Evolutionary conservation across 2,113 vertebrate genomes (phyloP).

Genomic region (Crocuta crocuta): DNA sequence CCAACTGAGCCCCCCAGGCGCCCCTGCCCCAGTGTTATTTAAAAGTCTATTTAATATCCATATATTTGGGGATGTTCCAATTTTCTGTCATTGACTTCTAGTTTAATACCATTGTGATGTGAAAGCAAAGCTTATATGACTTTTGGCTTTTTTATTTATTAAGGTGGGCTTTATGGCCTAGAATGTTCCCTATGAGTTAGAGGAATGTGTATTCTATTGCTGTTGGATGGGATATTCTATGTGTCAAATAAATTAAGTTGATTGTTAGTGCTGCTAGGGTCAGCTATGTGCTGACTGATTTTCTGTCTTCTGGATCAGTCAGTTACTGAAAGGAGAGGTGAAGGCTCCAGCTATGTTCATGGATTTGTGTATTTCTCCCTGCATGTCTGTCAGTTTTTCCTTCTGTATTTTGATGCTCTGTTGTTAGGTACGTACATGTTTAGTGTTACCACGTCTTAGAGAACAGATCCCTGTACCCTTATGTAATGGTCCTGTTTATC

Average conservation of each 20-base stretch:
- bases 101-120: neutral
- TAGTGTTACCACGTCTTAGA: neutral
- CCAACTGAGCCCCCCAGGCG: no score
- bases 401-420: no score
- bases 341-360: accelerated
- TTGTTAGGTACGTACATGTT: neutral
- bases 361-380: neutral
- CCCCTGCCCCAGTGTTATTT: neutral
- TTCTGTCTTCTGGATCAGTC: neutral
- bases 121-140: neutral
- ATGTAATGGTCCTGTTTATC: neutral
- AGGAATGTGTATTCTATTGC: neutral
- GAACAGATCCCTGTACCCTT: neutral
- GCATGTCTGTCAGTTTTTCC: neutral
- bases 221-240: neutral
- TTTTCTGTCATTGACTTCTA: neutral
- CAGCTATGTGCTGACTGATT: accelerated
- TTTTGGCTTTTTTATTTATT: no score
- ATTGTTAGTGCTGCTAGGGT: no score
- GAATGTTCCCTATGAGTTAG: neutral
- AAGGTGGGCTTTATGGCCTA: neutral
- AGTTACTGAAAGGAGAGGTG: accelerated
- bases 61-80: neutral
- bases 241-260: neutral
- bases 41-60: neutral